Evolutionary conservation across 2,797 vertebrate species (phyloP), one percentile per base, ranked within the genome.

Genomic region (Glyptemys insculpta): DNA sequence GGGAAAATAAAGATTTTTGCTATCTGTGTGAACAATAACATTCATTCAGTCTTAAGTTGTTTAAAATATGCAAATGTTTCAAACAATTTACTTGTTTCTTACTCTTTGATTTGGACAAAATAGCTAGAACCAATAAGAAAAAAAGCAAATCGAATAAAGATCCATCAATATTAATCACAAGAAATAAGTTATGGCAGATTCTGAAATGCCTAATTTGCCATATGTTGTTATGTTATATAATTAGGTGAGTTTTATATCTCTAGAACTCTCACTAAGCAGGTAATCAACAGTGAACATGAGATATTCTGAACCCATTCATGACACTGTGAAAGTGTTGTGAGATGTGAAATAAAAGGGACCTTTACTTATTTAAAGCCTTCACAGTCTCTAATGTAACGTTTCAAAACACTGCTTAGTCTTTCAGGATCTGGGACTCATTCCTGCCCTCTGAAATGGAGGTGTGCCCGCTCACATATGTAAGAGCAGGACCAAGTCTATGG

Each of bases 11-110:
- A 95, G 85, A 94, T 87, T 82, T 86, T 90, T 29, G 44, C 88
- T 96, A 91, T 72, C 44, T 86, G 57, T 91, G 76, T 92, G 92
- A 94, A 96, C 92, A 89, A 62, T 83, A 93, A 91, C 92, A 95
- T 50, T 97, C 9, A 81, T 88, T 88, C 62, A 49, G 53, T 86
- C 93, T 96, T 59, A 95, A 94, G 83, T 91, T 86, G 86, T 90
- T 96, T 91, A 93, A 91, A 94, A 47, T 72, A 68, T n/a, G 7
- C 47, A 87, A 65, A 37, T 92, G 54, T 94, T 95, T 76, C 54
- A 90, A 86, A 95, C 50, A 80, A 85, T 89, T 91, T 93, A 72
- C 54, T 94, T 80, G 21, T 85, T 94, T 87, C 84, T 86, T 96
- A 62, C 56, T 87, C 19, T 21, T 96, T 95, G 78, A 91, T 86